Evolutionary conservation across 2,113 vertebrate species (phyloP).

Genomic region (Pseudopipra pipra): DNA sequence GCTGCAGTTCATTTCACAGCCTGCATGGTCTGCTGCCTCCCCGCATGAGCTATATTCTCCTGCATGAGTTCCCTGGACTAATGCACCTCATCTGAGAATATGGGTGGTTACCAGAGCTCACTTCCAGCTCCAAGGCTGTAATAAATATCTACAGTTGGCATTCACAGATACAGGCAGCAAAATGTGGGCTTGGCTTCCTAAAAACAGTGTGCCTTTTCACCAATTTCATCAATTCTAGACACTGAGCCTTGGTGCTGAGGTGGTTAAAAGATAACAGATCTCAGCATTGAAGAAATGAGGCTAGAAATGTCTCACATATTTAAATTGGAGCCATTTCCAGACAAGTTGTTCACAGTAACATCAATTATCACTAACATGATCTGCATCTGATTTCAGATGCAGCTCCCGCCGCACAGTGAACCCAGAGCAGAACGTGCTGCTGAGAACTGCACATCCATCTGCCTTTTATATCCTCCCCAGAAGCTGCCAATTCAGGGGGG

Average conservation of each 20-base stretch:
- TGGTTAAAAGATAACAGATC: conserved; percentile 23
- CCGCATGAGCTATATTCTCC: neutral
- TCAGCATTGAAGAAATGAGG: conserved; percentile 6
- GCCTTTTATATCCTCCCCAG: conserved; percentile 59
- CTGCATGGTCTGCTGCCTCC: conserved; percentile 34
- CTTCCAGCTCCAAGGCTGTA: neutral
- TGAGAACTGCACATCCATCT: conserved; percentile 61
- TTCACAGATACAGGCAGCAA: neutral
- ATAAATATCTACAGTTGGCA: conserved; percentile 5
- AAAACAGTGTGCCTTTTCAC: neutral
- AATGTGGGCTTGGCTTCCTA: neutral
- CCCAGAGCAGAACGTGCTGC: conserved; percentile 56
- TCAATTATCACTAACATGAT: conserved; percentile 67
- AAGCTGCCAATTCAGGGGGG: conserved; percentile 44
- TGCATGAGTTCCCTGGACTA: conserved; percentile 4
- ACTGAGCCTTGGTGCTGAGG: neutral
- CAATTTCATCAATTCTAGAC: neutral
- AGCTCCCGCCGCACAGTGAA: conserved; percentile 37
- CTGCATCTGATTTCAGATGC: conserved; percentile 67
- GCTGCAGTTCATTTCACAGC: conserved; percentile 38
- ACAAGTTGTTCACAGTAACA: conserved; percentile 65
- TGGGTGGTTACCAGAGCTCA: neutral
- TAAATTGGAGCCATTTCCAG: conserved; percentile 55
- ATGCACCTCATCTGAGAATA: conserved; percentile 11
- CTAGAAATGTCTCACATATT: conserved; percentile 54